Percentiles rank a stretch among this genome's conserved stretches.
Conservation (phyloP, 1,140 invertebrate genomes). For the Hypothenemus hampei region DNA sequence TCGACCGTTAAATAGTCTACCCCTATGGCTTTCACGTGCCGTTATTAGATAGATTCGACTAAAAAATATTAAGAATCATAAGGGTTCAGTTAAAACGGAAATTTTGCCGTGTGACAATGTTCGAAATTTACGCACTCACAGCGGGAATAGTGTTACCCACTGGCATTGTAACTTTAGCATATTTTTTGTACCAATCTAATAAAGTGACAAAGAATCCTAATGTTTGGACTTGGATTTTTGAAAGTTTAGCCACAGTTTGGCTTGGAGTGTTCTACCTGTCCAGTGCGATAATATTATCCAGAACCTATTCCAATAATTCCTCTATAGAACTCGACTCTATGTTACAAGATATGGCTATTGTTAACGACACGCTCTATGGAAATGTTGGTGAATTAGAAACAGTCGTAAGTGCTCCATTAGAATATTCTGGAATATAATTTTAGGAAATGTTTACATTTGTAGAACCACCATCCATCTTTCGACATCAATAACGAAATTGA, state of each 20-base stretch:
- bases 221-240: conserved; percentile 7
- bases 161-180: conserved; percentile 2
- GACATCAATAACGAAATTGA: conserved; percentile 15
- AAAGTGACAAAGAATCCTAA: background rate
- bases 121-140: conserved; percentile 11
- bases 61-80: too few relatives aligned
- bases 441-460: background rate
- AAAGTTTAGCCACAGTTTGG: conserved; percentile 5
- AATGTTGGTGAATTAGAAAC: background rate
- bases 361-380: conserved; percentile 9
- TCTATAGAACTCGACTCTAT: background rate
- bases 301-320: background rate
- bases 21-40: too few relatives aligned
- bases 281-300: conserved; percentile 13
- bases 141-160: conserved; percentile 10
- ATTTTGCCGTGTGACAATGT: conserved; percentile 13
- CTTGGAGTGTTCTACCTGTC: conserved; percentile 16
- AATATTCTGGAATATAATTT: background rate
- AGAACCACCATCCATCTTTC: background rate
- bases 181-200: conserved; percentile 10
- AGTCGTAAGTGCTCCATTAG: background rate
- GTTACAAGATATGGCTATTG: conserved; percentile 17
- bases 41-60: too few relatives aligned
- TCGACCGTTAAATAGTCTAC: too few relatives aligned
- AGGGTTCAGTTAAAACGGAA: too few relatives aligned